A percentile compares a stretch with the other conserved stretches of the same genome.
phyloP scores from a whole-genome alignment of 2,113 vertebrate species.

The Columba janthina region DNA sequence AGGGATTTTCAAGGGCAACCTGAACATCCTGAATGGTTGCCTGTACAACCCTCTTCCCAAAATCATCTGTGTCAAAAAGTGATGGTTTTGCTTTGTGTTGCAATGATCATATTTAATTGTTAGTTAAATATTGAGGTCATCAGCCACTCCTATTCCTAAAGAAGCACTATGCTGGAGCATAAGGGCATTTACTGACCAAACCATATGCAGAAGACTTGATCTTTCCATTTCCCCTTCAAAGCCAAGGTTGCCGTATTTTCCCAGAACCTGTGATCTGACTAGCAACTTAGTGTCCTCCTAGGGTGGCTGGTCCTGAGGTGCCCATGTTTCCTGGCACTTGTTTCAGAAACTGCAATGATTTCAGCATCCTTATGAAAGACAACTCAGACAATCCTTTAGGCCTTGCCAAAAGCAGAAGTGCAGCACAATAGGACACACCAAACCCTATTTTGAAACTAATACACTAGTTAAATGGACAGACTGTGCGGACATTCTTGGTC shows the following conservation, averaged over 20 bases:
- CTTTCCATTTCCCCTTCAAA: constrained; percentile 21
- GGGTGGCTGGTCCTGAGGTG: background rate
- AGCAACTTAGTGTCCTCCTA: background rate
- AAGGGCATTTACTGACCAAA: constrained; percentile 27
- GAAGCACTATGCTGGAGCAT: background rate
- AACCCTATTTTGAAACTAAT: background rate
- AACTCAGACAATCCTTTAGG: background rate
- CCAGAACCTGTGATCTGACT: background rate
- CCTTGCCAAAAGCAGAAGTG: background rate
- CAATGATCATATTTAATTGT: background rate
- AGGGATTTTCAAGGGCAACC: background rate
- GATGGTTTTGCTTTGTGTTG: background rate
- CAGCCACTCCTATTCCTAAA: background rate
- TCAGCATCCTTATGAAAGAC: background rate
- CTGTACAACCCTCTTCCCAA: background rate
- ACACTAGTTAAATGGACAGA: background rate
- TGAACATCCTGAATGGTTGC: background rate
- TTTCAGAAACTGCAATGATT: background rate
- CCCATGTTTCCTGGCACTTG: background rate
- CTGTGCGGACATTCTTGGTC: background rate
- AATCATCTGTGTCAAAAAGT: background rate
- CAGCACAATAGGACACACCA: background rate
- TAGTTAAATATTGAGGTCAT: background rate
- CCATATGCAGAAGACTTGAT: background rate
- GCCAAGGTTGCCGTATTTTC: background rate